Base-by-base conservation (phyloP, 1,140 invertebrate genomes). In the Carposina sasakii region DNA sequence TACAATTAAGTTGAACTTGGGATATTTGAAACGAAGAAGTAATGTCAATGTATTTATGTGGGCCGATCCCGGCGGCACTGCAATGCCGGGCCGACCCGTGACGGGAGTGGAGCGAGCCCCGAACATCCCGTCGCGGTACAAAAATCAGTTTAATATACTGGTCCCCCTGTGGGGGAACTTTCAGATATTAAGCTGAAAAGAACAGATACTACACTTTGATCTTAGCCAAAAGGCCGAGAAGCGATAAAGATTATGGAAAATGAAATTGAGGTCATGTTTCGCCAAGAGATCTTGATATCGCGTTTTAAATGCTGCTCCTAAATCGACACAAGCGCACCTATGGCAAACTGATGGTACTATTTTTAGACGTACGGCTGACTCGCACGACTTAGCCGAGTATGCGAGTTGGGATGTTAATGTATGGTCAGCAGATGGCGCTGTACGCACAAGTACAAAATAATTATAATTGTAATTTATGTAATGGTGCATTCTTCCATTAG, bases 91-190 rank as follows among this genome's bases (percentile, higher is more conserved):
- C 36, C 36, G 36, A 39, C 36, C 36, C 36, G 36, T 15, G 36
- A 39, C 36, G 36, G 36, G 36, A 39, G 36, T 39, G 36, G 36
- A 39, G 36, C 36, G 36, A 39, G 36, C 36, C 36, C 36, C 36
- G 36, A 39, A 39, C 36, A 39, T 47, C 45, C 45, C 45, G 45
- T 47, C 45, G 28, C 15, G 21, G 23, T 20, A 47, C 45, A 47
- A 47, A 47, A 47, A 47, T 47, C 45, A 47, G 45, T 47, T 47
- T 47, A 47, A 47, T 47, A 47, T 47, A 47, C 45, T 47, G 45
- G 45, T 47, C 45, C 45, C 45, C 24, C 45, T n/a, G 23, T 47
- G 45, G 24, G 45, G 45, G 19, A 39, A 39, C 36, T 39, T 39
- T 39, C 36, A 39, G 36, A 39, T 39, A 39, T 39, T 39, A 39